phyloP scores from a whole-genome alignment of 2,797 vertebrate genomes.

The Platalea minor region DNA sequence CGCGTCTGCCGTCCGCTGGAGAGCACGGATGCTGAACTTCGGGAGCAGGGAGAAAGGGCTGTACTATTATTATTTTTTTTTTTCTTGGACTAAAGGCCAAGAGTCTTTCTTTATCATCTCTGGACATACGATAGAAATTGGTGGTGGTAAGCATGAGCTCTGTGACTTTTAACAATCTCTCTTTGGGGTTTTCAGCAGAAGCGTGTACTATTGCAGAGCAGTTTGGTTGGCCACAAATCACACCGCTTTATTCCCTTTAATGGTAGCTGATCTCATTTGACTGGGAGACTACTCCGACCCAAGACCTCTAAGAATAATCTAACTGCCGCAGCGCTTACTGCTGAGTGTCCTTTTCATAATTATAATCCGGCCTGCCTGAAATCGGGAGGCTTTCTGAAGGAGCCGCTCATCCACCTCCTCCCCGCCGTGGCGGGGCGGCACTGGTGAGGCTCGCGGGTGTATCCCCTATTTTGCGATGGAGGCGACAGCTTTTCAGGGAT shows the following conservation, averaged over 20 bases:
- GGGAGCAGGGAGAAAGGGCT: not conserved
- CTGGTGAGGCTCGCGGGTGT: not conserved
- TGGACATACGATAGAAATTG: not conserved
- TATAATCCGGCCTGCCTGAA: not conserved
- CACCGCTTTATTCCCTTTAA: not conserved
- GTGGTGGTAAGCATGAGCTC: not conserved
- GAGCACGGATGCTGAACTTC: not conserved
- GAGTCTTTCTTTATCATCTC: not conserved
- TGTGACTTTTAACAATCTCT: not conserved
- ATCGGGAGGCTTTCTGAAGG: fast-evolving
- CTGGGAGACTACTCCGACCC: not conserved
- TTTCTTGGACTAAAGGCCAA: not conserved
- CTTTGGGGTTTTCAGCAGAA: not conserved
- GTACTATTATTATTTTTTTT: not conserved
- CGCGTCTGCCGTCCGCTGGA: not conserved
- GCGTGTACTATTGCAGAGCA: not conserved
- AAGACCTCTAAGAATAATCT: not conserved
- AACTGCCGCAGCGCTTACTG: not conserved
- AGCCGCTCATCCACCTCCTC: not conserved
- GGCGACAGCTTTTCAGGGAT: not conserved
- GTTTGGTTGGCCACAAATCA: not conserved
- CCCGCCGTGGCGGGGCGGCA: fast-evolving
- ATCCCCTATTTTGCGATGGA: fast-evolving
- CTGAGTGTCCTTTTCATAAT: not conserved
- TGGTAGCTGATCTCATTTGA: not conserved